Conservation (phyloP, 2,113 vertebrate genomes). For the Saccopteryx bilineata region DNA sequence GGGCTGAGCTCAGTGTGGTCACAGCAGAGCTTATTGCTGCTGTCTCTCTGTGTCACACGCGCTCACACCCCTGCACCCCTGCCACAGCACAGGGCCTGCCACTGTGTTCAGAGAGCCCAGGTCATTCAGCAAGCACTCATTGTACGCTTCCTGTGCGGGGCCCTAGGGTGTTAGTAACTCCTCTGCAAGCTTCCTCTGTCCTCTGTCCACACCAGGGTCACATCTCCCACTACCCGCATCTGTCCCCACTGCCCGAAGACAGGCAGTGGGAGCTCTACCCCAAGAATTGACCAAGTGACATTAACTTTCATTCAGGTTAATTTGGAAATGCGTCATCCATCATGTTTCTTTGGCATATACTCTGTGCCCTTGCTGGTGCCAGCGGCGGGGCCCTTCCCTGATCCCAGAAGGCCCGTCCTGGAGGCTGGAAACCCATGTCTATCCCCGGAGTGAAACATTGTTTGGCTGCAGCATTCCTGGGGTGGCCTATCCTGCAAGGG, state of each 20-base stretch:
- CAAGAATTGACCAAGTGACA: fast-evolving
- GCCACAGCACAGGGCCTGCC: background rate
- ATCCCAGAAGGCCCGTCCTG: no score
- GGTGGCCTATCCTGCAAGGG: fast-evolving
- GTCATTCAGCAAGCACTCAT: fast-evolving
- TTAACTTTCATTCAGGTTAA: background rate
- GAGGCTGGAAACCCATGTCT: background rate
- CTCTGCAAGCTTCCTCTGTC: background rate
- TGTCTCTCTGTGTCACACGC: background rate
- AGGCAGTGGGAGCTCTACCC: background rate
- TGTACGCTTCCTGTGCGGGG: fast-evolving
- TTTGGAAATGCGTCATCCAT: fast-evolving
- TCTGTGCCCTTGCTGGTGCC: fast-evolving
- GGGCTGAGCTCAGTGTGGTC: background rate
- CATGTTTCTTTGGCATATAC: fast-evolving
- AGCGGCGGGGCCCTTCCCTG: fast-evolving
- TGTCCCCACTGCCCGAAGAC: background rate
- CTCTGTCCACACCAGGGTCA: fast-evolving
- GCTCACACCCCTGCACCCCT: fast-evolving
- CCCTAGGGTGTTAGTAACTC: background rate
- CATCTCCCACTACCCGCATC: fast-evolving
- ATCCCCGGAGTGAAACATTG: fast-evolving
- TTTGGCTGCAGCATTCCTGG: background rate
- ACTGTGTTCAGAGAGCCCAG: background rate
- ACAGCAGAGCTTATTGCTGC: fast-evolving